A percentile compares a stretch with the other conserved stretches of the same genome.
Evolutionary conservation across 2,797 vertebrate genomes (phyloP).

Genomic region (Falco concolor): DNA sequence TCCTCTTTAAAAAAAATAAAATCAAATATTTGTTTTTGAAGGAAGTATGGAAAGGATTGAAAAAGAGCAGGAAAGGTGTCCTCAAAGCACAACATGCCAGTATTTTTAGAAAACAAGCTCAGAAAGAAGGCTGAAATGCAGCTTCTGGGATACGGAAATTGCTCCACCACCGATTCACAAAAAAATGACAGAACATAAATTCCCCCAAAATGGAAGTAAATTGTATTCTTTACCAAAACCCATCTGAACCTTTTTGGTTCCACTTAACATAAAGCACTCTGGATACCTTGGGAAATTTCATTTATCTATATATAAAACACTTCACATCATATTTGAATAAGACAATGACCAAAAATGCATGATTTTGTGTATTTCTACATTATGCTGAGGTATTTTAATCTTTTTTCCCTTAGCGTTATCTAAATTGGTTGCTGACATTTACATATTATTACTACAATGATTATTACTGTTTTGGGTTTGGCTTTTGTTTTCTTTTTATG

Average conservation of each 20-base stretch:
- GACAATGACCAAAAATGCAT: neutral
- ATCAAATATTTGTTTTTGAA: neutral
- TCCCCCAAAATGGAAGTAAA: neutral
- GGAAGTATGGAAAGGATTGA: neutral
- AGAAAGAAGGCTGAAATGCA: neutral
- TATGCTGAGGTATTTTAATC: neutral
- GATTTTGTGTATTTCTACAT: neutral
- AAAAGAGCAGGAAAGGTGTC: neutral
- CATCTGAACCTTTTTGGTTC: neutral
- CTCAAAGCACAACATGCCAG: neutral
- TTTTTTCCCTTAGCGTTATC: neutral
- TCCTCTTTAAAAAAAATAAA: neutral
- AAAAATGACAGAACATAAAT: neutral
- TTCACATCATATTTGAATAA: neutral
- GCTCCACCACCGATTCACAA: neutral
- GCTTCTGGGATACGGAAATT: neutral
- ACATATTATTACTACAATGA: neutral
- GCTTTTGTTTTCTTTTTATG: neutral
- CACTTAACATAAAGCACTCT: neutral
- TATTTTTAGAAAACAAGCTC: neutral
- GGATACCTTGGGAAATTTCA: neutral
- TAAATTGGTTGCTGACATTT: neutral
- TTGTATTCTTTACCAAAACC: neutral
- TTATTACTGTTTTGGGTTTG: neutral
- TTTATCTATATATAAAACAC: neutral